A percentile compares a stretch with the other conserved stretches of the same genome.
Conservation (phyloP, 2,888 invertebrate species). For the Cataglyphis altisquamis region DNA sequence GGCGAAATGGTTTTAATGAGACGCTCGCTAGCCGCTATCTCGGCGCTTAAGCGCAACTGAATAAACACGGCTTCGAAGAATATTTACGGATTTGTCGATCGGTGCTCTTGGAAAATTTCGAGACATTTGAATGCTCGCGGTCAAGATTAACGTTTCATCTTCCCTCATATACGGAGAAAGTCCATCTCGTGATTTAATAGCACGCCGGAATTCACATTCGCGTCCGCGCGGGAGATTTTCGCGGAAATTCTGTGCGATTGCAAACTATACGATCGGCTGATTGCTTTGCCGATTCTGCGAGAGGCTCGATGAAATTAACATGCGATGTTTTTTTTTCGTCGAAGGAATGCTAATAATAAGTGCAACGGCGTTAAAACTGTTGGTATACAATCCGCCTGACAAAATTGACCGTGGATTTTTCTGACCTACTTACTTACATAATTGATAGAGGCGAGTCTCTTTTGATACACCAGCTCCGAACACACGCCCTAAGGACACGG, state of each 20-base stretch:
- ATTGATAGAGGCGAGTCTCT: conserved; percentile 70
- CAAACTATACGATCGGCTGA: neutral
- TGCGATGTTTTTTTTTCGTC: conserved; percentile 1
- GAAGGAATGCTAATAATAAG: conserved; percentile 2
- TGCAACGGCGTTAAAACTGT: neutral
- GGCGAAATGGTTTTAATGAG: conserved; percentile 56
- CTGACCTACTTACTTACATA: conserved; percentile 76
- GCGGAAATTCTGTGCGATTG: conserved; percentile 17
- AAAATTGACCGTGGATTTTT: conserved; percentile 77
- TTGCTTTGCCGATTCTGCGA: neutral
- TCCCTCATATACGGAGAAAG: neutral
- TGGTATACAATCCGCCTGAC: conserved; percentile 56
- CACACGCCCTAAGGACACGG: neutral
- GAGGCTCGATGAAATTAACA: conserved; percentile 36
- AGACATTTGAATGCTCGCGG: neutral
- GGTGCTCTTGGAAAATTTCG: neutral
- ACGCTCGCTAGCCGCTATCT: conserved; percentile 11
- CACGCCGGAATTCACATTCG: neutral
- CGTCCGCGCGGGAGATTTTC: conserved; percentile 25
- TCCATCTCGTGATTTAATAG: neutral
- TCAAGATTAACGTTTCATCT: neutral
- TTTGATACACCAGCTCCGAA: conserved; percentile 46
- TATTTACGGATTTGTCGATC: conserved; percentile 16
- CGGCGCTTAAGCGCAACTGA: conserved; percentile 42
- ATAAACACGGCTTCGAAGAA: conserved; percentile 43